A percentile compares a stretch with the other conserved stretches of the same genome.
These are phyloP conservation scores for Linyphia triangularis DNA, from an alignment of 2,888 invertebrate species.

Conservation along the genomic window DNA sequence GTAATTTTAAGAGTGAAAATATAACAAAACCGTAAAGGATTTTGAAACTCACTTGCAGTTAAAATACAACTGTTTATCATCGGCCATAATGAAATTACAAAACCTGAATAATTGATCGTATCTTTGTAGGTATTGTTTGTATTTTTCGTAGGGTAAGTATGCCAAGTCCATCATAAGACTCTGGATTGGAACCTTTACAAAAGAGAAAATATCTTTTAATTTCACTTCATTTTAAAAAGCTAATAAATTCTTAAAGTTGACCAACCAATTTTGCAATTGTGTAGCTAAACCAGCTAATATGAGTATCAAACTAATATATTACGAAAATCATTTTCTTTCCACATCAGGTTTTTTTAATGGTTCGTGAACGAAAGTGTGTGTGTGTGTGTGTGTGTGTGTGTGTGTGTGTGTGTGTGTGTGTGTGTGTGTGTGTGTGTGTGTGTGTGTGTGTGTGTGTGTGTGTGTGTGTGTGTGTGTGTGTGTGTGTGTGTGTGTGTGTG, in stretches of 20 bases:
- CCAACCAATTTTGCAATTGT: no score
- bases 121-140: not conserved
- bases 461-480: constrained; percentile 19
- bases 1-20: no score
- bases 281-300: not conserved
- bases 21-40: no score
- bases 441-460: constrained; percentile 39
- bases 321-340: no score
- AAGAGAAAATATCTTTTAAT: no score
- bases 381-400: not conserved
- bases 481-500: constrained; percentile 37
- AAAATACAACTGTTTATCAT: not conserved
- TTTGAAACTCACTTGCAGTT: constrained; percentile 19
- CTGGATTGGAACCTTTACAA: not conserved
- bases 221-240: no score
- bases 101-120: not conserved
- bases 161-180: not conserved
- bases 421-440: constrained; percentile 37
- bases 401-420: constrained; percentile 5
- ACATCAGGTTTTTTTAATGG: no score
- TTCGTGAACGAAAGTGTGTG: no score
- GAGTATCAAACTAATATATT: not conserved
- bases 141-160: not conserved
- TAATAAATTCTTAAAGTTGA: no score
- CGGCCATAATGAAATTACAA: not conserved